Evolutionary conservation across 1,140 invertebrate species (phyloP), one percentile per base, ranked within the genome.

Genomic region (Scaptomyza hsui): DNA sequence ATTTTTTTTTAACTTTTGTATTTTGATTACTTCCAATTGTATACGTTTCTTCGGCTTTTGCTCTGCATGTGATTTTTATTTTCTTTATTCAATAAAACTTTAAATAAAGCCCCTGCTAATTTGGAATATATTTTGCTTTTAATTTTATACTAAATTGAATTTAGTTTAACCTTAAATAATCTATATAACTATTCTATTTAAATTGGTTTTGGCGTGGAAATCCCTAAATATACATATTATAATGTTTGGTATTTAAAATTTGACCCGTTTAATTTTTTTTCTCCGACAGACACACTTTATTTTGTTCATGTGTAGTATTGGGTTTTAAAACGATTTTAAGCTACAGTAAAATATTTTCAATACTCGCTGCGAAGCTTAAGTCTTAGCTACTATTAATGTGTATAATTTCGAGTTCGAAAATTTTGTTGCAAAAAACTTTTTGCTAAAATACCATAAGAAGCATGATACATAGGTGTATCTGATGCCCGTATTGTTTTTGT

Each of bases 271-370:
- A 12, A 12, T 57, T 41, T 6, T n/a, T 39, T 1, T 51, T 10
- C 53, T 29, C 18, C 44, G 42, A 18, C 51, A 9, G 9, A 24
- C 6, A 57, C 29, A 42, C 29, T 59, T 21, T 49, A 37, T 26
- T 4, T 44, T 64, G 16, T 18, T 10, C 13, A 12, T 35, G 45
- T 55, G 29, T 53, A 51, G n/a, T 51, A 26, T 64, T 52, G 68
- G 72, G 47, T 60, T 57, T 69, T 86, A 75, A 88, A 88, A 81
- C 55, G 18, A 78, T 75, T 80, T 81, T 75, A 88, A 62, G 71
- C 82, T 86, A 88, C 82, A 86, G 78, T 86, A 86, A 86, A 86
- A 88, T 76, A 88, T 88, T 86, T 88, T 72, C 41, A 86, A 83
- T 85, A 78, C 65, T 62, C 57, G 78, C 74, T 75, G 70, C 78